Evolutionary conservation across 2,797 vertebrate genomes (phyloP).

Genomic region (Denticeps clupeoides): DNA sequence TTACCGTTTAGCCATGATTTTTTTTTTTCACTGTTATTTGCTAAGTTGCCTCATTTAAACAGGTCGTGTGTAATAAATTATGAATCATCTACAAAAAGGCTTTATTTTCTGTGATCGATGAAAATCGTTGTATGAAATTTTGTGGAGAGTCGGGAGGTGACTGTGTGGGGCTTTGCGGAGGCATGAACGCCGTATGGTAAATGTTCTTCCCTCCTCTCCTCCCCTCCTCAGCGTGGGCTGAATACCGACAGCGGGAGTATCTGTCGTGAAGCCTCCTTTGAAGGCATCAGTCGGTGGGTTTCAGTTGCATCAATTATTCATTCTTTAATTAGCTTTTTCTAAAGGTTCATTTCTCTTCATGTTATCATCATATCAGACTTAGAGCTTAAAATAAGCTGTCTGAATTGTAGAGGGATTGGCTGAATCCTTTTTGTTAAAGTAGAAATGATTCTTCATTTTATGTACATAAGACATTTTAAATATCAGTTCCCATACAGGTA

Average conservation of each 20-base stretch:
- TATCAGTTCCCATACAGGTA: neutral
- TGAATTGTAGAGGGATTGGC: slow-evolving; percentile 17
- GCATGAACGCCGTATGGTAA: neutral
- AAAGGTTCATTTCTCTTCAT: slow-evolving; percentile 13
- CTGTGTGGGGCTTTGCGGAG: too few relatives aligned
- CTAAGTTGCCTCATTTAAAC: too few relatives aligned
- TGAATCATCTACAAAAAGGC: too few relatives aligned
- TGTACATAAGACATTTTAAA: slow-evolving; percentile 3
- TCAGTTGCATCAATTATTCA: slow-evolving; percentile 6
- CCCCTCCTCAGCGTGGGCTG: slow-evolving; percentile 49
- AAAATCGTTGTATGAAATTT: too few relatives aligned
- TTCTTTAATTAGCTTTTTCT: slow-evolving; percentile 27
- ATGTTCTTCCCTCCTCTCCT: neutral
- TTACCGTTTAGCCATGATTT: too few relatives aligned
- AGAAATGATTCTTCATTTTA: slow-evolving; percentile 7
- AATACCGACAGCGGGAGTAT: slow-evolving; percentile 69
- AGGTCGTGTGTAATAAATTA: too few relatives aligned
- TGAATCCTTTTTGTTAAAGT: slow-evolving; percentile 11
- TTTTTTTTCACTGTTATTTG: too few relatives aligned
- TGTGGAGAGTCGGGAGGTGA: neutral
- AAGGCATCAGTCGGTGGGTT: slow-evolving; percentile 71
- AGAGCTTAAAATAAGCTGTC: slow-evolving; percentile 25
- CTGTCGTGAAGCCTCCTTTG: slow-evolving; percentile 68
- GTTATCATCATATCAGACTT: slow-evolving; percentile 21
- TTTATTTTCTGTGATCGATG: too few relatives aligned